phyloP scores from a whole-genome alignment of 2,888 invertebrate genomes.

The Melipona beecheii region DNA sequence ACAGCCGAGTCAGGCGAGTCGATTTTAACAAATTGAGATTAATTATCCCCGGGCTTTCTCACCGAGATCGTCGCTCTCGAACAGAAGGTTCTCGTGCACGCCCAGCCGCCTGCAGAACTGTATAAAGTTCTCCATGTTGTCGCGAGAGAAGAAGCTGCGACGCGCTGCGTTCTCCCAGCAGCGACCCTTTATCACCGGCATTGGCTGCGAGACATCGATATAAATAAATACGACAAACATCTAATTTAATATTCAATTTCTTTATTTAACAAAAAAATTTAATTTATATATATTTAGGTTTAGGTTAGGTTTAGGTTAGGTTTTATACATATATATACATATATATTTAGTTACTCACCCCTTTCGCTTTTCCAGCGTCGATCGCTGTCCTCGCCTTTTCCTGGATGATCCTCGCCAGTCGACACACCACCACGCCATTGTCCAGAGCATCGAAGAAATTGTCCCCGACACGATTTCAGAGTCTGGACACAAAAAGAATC shows the following conservation, averaged over 20 bases:
- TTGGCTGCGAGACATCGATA: slow-evolving; percentile 84
- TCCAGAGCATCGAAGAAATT: slow-evolving; percentile 93
- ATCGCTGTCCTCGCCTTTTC: slow-evolving; percentile 89
- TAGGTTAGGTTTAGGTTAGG: too few species aligned
- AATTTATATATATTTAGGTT: too few species aligned
- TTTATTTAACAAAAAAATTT: too few species aligned
- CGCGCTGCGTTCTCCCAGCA: slow-evolving; percentile 94
- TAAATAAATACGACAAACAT: too few species aligned
- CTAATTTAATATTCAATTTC: too few species aligned
- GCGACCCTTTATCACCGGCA: slow-evolving; percentile 90
- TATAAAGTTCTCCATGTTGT: slow-evolving; percentile 95
- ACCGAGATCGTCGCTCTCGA: slow-evolving; percentile 96
- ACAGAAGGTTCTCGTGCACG: slow-evolving; percentile 94
- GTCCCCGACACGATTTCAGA: slow-evolving; percentile 90
- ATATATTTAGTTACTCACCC: slow-evolving; percentile 83
- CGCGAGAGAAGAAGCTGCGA: slow-evolving; percentile 94
- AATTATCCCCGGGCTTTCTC: slow-evolving; percentile 61
- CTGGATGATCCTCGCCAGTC: slow-evolving; percentile 91
- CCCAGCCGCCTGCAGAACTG: slow-evolving; percentile 93
- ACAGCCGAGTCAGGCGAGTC: not conserved
- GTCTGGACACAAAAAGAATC: slow-evolving; percentile 85
- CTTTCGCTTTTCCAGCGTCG: slow-evolving; percentile 87
- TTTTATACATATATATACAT: too few species aligned
- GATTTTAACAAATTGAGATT: slow-evolving; percentile 23
- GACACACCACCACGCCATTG: slow-evolving; percentile 93